Percentiles rank a stretch among this genome's conserved stretches.
These are phyloP conservation scores for Labrus mixtus DNA, from an alignment of 2,113 vertebrate genomes.

Conservation along the genomic window DNA sequence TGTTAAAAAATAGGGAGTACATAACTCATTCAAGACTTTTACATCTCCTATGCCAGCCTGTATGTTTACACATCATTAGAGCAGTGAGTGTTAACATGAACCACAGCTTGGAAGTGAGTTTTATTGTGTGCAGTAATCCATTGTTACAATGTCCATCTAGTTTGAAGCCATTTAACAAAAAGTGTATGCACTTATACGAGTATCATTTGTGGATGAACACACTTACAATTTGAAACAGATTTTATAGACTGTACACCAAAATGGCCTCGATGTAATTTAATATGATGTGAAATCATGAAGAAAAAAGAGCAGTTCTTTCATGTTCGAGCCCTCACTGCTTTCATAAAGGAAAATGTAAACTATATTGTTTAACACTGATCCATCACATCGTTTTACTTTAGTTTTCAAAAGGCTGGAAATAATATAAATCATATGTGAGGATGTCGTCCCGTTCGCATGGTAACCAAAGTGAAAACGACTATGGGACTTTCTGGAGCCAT, in stretches of 20 bases:
- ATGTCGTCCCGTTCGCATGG: slow-evolving; percentile 32
- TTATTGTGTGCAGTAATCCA: slow-evolving; percentile 6
- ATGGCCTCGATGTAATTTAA: background rate
- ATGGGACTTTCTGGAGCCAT: slow-evolving; percentile 31
- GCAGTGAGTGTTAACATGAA: background rate
- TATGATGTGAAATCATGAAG: background rate
- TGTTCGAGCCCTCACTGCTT: slow-evolving; percentile 1
- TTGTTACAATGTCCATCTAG: slow-evolving; percentile 18
- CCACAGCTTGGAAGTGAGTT: background rate
- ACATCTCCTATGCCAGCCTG: background rate
- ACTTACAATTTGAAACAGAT: slow-evolving; percentile 40
- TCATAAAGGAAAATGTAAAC: slow-evolving; percentile 5
- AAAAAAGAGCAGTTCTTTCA: slow-evolving; percentile 8
- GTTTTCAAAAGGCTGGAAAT: slow-evolving; percentile 26
- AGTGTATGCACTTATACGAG: slow-evolving; percentile 12
- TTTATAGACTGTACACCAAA: slow-evolving; percentile 6
- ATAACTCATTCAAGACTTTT: background rate
- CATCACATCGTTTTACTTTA: background rate
- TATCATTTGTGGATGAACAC: slow-evolving; percentile 19
- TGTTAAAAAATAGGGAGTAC: background rate
- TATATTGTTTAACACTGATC: background rate
- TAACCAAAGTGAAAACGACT: slow-evolving; percentile 15
- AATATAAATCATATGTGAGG: slow-evolving; percentile 30
- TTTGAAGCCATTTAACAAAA: slow-evolving; percentile 16
- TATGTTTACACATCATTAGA: slow-evolving; percentile 18